These are phyloP conservation scores for Synergus japonicus DNA, from an alignment of 2,888 invertebrate genomes.

Conservation along the genomic window DNA sequence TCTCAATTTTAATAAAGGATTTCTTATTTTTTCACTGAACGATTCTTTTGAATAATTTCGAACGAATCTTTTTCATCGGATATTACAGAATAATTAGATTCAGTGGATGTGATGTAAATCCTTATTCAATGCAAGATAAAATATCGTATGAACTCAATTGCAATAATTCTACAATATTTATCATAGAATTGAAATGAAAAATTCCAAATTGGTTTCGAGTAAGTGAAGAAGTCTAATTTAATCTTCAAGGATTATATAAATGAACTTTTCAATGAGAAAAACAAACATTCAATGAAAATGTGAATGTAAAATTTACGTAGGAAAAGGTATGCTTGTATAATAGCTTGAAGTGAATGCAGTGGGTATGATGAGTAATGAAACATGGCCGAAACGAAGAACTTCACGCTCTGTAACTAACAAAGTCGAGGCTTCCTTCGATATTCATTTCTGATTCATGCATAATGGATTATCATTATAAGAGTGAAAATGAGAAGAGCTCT, in stretches of 20 bases:
- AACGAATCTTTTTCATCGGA: not conserved
- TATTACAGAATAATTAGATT: constrained; percentile 7
- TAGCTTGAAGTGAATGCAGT: not conserved
- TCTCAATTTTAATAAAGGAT: constrained; percentile 8
- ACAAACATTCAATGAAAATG: not conserved
- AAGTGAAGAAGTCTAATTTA: not conserved
- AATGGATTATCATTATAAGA: constrained; percentile 22
- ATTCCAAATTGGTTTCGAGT: not conserved
- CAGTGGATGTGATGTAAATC: constrained; percentile 17
- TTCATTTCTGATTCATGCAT: constrained; percentile 39
- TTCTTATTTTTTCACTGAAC: constrained; percentile 21
- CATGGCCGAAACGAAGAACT: constrained; percentile 50
- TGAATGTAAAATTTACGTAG: not conserved
- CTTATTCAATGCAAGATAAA: constrained; percentile 10
- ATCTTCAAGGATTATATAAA: no score
- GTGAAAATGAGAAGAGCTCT: constrained; percentile 18
- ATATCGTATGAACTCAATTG: not conserved
- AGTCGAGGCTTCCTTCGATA: constrained; percentile 68
- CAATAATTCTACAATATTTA: not conserved
- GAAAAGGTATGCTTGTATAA: not conserved
- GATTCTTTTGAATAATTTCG: not conserved
- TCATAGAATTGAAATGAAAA: not conserved
- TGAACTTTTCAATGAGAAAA: not conserved
- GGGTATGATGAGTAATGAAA: constrained; percentile 44
- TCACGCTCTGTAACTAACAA: constrained; percentile 73